Evolutionary conservation across 1,140 invertebrate species (phyloP), one percentile per base, ranked within the genome.

Genomic region (Intoshia linei): DNA sequence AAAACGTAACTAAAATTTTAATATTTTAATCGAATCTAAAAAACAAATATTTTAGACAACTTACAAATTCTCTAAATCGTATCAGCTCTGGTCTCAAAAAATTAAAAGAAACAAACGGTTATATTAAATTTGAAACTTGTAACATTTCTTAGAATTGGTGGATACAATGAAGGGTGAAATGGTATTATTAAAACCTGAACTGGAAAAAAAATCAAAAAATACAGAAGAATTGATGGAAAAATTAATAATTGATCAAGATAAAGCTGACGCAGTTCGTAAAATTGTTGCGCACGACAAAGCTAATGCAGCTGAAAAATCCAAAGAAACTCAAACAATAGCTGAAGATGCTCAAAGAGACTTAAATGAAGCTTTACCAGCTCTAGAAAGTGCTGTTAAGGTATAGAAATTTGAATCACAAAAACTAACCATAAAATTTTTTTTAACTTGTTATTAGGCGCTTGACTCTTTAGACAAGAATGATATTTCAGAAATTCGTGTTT

Each of bases 401-500:
- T 36, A 39, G 23, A n/a, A n/a, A n/a, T n/a, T n/a, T n/a, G n/a
- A n/a, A n/a, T n/a, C n/a, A n/a, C n/a, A n/a, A n/a, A n/a, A n/a
- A n/a, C n/a, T n/a, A n/a, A n/a, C n/a, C n/a, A n/a, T n/a, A n/a
- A n/a, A n/a, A n/a, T n/a, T n/a, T n/a, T n/a, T n/a, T n/a, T n/a
- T n/a, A n/a, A n/a, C n/a, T n/a, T 3, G 4, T 23, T 23, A 71
- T 41, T 55, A 72, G 46, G 73, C 75, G 1, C 57, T 84, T 0
- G 72, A 76, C 50, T 60, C 71, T 1, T 56, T 83, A 0, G 78
- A 77, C 45, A 81, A 81, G 52, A 71, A 67, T 30, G 77, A 83
- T 44, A 75, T 84, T 29, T 73, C 75, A 50, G 77, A 83, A 55
- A 55, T 83, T 5, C 68, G 72, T 47, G 72, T 73, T 1, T 78